These are phyloP conservation scores for Noctua pronuba DNA, from an alignment of 2,888 invertebrate species.

Conservation along the genomic window DNA sequence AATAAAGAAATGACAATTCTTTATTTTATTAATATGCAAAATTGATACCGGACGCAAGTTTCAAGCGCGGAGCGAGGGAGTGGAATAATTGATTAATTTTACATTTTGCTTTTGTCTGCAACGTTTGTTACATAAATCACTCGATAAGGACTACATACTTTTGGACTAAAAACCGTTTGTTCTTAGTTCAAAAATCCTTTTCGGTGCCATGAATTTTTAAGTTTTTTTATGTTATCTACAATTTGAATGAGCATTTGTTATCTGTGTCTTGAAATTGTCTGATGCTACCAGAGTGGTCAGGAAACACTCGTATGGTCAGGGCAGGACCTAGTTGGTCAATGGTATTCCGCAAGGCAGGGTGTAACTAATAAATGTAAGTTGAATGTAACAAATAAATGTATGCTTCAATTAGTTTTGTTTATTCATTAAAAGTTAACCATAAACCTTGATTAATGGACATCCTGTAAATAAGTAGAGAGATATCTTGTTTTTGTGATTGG, in stretches of 20 bases:
- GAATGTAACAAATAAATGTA: no score
- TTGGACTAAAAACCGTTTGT: neutral
- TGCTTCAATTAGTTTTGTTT: neutral
- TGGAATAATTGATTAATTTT: constrained; percentile 17
- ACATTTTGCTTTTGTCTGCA: constrained; percentile 6
- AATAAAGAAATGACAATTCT: constrained; percentile 67
- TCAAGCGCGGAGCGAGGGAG: constrained; percentile 36
- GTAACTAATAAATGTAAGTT: neutral
- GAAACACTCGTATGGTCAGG: neutral
- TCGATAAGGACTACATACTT: neutral
- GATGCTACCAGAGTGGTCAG: neutral
- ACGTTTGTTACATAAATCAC: neutral
- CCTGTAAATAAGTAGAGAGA: neutral
- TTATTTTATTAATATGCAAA: constrained; percentile 66
- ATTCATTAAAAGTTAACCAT: neutral
- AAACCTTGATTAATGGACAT: neutral
- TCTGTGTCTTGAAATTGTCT: neutral
- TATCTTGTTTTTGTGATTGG: neutral
- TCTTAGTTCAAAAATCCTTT: neutral
- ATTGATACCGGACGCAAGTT: constrained; percentile 42
- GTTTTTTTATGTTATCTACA: neutral
- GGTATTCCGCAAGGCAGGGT: neutral
- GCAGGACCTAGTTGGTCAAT: neutral
- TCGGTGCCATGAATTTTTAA: neutral
- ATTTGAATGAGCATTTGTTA: neutral